Percentiles rank a stretch among this genome's conserved stretches.
phyloP scores from a whole-genome alignment of 2,888 invertebrate genomes.

The Lepas anatifera region DNA sequence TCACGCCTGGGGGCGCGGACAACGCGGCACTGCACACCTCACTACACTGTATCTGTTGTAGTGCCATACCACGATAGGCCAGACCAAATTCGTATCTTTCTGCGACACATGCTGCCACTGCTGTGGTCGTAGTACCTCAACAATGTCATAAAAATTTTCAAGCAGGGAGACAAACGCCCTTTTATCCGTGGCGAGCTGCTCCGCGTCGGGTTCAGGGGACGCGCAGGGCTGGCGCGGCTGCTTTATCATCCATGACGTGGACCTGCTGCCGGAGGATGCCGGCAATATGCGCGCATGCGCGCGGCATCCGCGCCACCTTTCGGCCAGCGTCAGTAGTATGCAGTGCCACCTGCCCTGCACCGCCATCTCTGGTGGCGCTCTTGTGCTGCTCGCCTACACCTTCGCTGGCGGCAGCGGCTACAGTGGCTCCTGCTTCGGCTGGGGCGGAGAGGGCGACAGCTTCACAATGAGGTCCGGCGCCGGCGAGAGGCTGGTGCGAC shows the following conservation, averaged over 20 bases:
- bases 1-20: neutral
- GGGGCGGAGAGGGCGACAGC: conserved; percentile 25
- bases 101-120: conserved; percentile 40
- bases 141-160: conserved; percentile 41
- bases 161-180: conserved; percentile 31
- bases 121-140: conserved; percentile 41
- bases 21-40: neutral
- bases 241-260: conserved; percentile 23
- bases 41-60: conserved; percentile 37
- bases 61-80: conserved; percentile 37
- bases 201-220: conserved; percentile 41
- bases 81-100: conserved; percentile 35
- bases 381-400: conserved; percentile 36
- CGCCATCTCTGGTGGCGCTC: conserved; percentile 37
- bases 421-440: conserved; percentile 21
- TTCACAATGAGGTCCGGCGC: conserved; percentile 21
- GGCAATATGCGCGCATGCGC: conserved; percentile 38
- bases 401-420: conserved; percentile 34
- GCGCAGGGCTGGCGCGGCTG: conserved; percentile 25
- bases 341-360: conserved; percentile 20
- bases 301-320: conserved; percentile 37
- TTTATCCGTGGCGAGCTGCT: conserved; percentile 44
- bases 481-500: conserved; percentile 37
- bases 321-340: conserved; percentile 34
- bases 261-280: conserved; percentile 37